These are phyloP conservation scores for Dendropsophus ebraccatus DNA, from an alignment of 2,113 vertebrate genomes.

Conservation along the genomic window DNA sequence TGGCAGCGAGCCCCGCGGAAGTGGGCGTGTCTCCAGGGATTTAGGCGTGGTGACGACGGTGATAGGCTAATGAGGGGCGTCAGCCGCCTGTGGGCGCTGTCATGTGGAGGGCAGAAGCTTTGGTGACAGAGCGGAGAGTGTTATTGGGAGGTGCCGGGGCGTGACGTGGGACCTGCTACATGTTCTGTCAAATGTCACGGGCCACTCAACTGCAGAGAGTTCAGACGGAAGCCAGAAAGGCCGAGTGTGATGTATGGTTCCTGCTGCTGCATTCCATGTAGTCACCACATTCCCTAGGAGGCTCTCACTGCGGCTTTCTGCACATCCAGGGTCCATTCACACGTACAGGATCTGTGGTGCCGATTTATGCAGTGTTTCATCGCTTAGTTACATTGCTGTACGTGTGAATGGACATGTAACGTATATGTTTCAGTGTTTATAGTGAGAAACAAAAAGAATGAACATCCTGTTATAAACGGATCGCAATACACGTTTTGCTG, in stretches of 20 bases:
- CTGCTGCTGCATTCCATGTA: too few relatives aligned
- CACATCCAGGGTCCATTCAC: too few relatives aligned
- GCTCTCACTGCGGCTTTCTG: too few relatives aligned
- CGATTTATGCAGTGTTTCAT: too few relatives aligned
- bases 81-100: constrained; percentile 22
- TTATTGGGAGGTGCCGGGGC: neutral
- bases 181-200: constrained; percentile 22
- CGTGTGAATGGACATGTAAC: too few relatives aligned
- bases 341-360: too few relatives aligned
- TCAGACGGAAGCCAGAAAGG: neutral
- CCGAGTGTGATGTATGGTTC: neutral
- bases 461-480: too few relatives aligned
- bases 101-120: neutral
- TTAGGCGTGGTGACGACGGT: neutral
- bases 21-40: neutral
- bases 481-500: too few relatives aligned
- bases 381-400: too few relatives aligned
- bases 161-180: neutral
- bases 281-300: too few relatives aligned
- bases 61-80: neutral
- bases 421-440: too few relatives aligned
- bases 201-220: neutral
- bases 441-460: too few relatives aligned
- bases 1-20: neutral
- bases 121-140: neutral